These are phyloP conservation scores for Brachylomia viminalis DNA, from an alignment of 2,888 invertebrate species.

Conservation along the genomic window DNA sequence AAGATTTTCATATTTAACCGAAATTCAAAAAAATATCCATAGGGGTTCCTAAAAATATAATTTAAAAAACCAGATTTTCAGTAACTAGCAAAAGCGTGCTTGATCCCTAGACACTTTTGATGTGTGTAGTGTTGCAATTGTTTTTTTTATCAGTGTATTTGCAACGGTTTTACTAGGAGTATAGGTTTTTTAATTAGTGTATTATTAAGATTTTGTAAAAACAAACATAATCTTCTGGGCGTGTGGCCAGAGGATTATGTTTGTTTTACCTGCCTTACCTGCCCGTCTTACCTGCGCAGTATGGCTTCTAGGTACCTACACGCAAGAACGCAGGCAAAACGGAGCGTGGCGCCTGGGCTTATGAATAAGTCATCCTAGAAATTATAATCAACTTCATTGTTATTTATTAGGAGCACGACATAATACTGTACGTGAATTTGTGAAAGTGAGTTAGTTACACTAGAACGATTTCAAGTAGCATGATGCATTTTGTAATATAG, in stretches of 20 bases:
- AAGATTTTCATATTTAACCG: too few species aligned
- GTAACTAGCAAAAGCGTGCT: too few species aligned
- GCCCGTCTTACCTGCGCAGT: background rate
- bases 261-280: too few species aligned
- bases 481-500: background rate
- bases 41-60: too few species aligned
- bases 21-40: too few species aligned
- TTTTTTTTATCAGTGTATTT: constrained; percentile 3
- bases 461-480: background rate
- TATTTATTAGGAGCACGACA: background rate
- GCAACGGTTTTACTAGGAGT: too few species aligned
- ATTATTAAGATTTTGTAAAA: background rate
- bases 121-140: background rate
- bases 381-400: constrained; percentile 1
- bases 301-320: background rate
- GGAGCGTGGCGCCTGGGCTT: background rate
- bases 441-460: background rate
- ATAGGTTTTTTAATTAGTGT: too few species aligned
- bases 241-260: too few species aligned
- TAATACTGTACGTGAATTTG: background rate
- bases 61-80: too few species aligned
- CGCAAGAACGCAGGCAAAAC: background rate
- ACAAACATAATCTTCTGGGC: background rate
- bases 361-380: background rate
- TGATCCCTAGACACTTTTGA: too few species aligned